Evolutionary conservation across 2,113 vertebrate genomes (phyloP).

Genomic region (Phrynosoma blainvillii): DNA sequence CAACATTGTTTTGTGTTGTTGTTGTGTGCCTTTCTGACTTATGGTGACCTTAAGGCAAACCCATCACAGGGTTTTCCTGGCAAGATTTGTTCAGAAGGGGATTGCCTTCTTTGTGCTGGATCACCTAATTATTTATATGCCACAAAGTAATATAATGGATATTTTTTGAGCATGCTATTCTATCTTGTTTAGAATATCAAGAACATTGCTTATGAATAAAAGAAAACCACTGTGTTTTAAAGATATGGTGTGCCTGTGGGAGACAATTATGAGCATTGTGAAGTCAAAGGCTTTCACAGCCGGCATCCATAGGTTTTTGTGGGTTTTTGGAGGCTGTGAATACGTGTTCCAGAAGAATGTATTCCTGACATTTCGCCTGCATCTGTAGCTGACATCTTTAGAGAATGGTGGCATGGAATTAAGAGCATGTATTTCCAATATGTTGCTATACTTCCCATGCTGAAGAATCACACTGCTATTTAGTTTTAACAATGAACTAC

Average conservation of each 20-base stretch:
- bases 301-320: no score
- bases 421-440: background rate
- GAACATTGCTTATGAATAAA: background rate
- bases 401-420: no score
- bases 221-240: background rate
- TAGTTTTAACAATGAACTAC: background rate
- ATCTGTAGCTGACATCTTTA: no score
- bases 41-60: background rate
- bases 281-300: no score
- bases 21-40: no score
- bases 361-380: no score
- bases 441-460: background rate
- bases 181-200: background rate
- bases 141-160: no score
- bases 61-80: no score
- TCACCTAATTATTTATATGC: background rate
- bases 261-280: background rate
- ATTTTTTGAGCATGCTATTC: background rate
- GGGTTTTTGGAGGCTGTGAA: no score
- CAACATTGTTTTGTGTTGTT: background rate
- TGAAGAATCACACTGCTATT: background rate
- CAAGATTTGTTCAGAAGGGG: no score
- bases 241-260: background rate
- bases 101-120: no score
- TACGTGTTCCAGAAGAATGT: no score